Conservation (phyloP, 92 coral and sea anemone species). For the Actinostola sp. region DNA sequence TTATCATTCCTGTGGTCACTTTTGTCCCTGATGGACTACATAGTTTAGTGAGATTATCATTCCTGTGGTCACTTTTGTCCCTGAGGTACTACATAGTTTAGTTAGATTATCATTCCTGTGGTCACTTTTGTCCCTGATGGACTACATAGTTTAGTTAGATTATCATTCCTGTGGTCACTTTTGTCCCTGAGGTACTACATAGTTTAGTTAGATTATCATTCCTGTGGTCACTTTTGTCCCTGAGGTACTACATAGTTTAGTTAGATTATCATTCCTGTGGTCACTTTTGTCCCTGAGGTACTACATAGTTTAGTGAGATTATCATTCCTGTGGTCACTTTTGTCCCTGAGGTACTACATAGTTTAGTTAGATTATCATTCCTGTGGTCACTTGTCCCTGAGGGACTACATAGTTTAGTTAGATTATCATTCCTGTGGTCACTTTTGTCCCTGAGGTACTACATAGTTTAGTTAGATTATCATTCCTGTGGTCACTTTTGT, state of each 20-base stretch:
- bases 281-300: too few relatives aligned
- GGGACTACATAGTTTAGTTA: too few relatives aligned
- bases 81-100: too few relatives aligned
- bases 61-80: constrained; percentile 14
- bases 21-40: too few relatives aligned
- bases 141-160: too few relatives aligned
- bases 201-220: constrained; percentile 12
- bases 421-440: constrained; percentile 12
- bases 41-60: constrained; percentile 15
- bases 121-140: too few relatives aligned
- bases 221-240: constrained; percentile 16
- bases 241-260: too few relatives aligned
- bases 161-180: constrained; percentile 16
- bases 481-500: too few relatives aligned
- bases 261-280: constrained; percentile 13
- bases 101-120: constrained; percentile 12
- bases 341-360: too few relatives aligned
- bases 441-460: constrained; percentile 9
- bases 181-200: too few relatives aligned
- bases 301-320: too few relatives aligned
- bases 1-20: constrained; percentile 13
- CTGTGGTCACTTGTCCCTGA: constrained; percentile 8
- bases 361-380: constrained; percentile 16
- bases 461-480: too few relatives aligned
- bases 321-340: constrained; percentile 19